These are phyloP conservation scores for Helogale parvula DNA, from an alignment of 2,113 vertebrate genomes.

Conservation along the genomic window DNA sequence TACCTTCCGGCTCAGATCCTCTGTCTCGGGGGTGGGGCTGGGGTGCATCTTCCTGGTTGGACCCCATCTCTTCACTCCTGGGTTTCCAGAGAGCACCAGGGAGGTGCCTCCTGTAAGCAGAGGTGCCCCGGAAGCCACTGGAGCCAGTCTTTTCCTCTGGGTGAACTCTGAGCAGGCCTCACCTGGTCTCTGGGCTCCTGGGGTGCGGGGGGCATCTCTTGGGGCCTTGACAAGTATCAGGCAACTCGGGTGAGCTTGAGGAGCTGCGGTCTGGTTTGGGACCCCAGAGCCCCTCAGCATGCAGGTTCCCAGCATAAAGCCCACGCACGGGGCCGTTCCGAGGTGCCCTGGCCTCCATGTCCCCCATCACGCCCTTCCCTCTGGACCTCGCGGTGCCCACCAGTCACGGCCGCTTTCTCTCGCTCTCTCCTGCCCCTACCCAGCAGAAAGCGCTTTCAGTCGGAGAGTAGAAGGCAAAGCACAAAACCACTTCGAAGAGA, in stretches of 20 bases:
- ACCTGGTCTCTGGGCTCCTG: background rate
- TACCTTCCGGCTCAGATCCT: fast-evolving
- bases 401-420: conserved; percentile 52
- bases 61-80: background rate
- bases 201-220: background rate
- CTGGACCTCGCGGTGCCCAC: background rate
- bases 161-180: background rate
- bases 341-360: background rate
- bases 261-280: background rate
- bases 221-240: background rate
- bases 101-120: background rate
- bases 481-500: conserved; percentile 95
- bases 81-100: background rate
- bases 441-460: conserved; percentile 93
- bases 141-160: fast-evolving
- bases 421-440: conserved; percentile 45
- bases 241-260: background rate
- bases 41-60: background rate
- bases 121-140: background rate
- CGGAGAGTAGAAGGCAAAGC: conserved; percentile 93
- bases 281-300: background rate
- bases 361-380: background rate
- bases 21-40: background rate
- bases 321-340: fast-evolving
- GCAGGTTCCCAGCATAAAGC: background rate